Evolutionary conservation across 2,797 vertebrate species (phyloP).

Genomic region (Micromesistius poutassou): DNA sequence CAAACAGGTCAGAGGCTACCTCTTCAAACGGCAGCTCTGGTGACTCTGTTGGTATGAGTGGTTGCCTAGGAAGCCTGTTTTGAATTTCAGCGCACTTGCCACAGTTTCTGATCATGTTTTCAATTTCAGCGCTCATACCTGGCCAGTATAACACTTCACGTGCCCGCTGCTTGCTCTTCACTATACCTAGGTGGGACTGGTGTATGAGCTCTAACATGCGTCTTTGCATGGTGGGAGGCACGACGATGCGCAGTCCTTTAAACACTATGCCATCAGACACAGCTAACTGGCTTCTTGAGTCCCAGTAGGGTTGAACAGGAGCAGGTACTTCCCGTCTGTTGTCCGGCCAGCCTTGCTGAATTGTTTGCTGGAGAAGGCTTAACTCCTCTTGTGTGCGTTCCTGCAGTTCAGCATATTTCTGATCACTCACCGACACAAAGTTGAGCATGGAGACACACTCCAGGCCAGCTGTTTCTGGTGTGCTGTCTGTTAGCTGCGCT

Average conservation of each 20-base stretch:
- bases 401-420: slow-evolving; percentile 17
- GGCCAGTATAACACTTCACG: neutral
- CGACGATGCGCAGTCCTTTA: slow-evolving; percentile 27
- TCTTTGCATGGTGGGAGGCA: slow-evolving; percentile 7
- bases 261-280: slow-evolving; percentile 16
- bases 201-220: slow-evolving; percentile 19
- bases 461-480: neutral
- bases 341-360: slow-evolving; percentile 16
- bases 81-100: neutral
- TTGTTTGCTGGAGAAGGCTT: slow-evolving; percentile 15
- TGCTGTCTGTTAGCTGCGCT: neutral
- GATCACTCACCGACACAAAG: slow-evolving; percentile 13
- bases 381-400: slow-evolving; percentile 16
- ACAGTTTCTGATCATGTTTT: neutral
- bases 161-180: slow-evolving; percentile 18
- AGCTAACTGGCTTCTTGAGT: slow-evolving; percentile 21
- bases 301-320: slow-evolving; percentile 22
- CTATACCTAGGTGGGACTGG: slow-evolving; percentile 22
- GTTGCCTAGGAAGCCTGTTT: neutral
- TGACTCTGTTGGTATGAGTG: neutral
- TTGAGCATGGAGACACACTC: neutral
- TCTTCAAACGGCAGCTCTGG: neutral
- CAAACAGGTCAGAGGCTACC: neutral
- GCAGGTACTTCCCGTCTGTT: neutral
- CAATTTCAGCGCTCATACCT: slow-evolving; percentile 1